These are phyloP conservation scores for Lochmaea crataegi DNA, from an alignment of 2,888 invertebrate genomes.

Conservation along the genomic window DNA sequence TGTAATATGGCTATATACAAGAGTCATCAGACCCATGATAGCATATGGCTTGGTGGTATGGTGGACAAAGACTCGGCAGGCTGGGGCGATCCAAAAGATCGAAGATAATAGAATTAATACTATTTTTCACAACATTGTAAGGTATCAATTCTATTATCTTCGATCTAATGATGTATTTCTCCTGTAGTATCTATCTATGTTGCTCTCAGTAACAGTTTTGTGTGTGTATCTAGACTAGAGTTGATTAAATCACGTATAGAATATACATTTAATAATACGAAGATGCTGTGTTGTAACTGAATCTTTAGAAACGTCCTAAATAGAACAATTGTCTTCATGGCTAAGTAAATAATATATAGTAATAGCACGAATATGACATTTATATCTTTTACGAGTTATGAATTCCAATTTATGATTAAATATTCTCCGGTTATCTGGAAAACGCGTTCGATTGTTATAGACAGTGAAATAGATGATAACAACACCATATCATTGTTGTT, in stretches of 20 bases:
- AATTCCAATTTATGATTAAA: conserved; percentile 21
- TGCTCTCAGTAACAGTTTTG: neutral
- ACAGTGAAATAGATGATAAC: neutral
- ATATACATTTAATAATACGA: conserved; percentile 56
- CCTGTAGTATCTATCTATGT: no score
- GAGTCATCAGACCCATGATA: no score
- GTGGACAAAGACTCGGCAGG: no score
- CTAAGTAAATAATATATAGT: conserved; percentile 27
- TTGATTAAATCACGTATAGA: conserved; percentile 62
- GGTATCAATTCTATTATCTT: no score
- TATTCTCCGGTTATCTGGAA: neutral
- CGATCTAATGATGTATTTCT: no score
- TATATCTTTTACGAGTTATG: conserved; percentile 14
- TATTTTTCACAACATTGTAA: no score
- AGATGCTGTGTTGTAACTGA: conserved; percentile 23
- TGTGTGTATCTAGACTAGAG: conserved; percentile 45
- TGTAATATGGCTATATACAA: no score
- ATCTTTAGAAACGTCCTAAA: conserved; percentile 25
- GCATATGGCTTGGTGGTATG: no score
- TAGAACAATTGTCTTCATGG: conserved; percentile 26
- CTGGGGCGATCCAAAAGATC: no score
- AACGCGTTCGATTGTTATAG: conserved; percentile 4
- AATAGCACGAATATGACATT: conserved; percentile 21
- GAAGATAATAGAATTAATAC: no score
- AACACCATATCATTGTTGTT: neutral